These are phyloP conservation scores for Oxytorus armatus DNA, from an alignment of 2,888 invertebrate species.

Conservation along the genomic window DNA sequence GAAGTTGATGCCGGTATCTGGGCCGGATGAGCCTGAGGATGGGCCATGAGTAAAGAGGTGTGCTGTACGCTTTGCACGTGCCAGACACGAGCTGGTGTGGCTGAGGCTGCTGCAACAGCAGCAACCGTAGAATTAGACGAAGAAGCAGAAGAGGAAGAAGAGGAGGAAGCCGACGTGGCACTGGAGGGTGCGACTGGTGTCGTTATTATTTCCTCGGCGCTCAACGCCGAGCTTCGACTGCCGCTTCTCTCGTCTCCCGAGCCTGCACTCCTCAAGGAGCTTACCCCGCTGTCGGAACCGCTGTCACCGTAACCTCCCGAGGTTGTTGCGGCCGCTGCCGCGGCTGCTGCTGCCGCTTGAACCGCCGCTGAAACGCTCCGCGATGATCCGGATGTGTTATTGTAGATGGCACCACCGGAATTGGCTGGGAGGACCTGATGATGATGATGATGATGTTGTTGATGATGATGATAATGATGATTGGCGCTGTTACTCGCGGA, in stretches of 20 bases:
- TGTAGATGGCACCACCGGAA: background rate
- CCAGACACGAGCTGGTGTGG: slow-evolving; percentile 81
- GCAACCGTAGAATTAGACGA: slow-evolving; percentile 66
- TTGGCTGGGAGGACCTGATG: slow-evolving; percentile 84
- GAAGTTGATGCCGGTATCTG: slow-evolving; percentile 72
- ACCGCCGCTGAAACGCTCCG: slow-evolving; percentile 69
- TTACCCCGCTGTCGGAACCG: slow-evolving; percentile 89
- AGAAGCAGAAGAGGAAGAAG: slow-evolving; percentile 17
- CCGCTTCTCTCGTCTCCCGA: slow-evolving; percentile 91
- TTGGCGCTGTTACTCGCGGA: slow-evolving; percentile 9
- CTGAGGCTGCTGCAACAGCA: slow-evolving; percentile 72
- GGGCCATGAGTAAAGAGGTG: slow-evolving; percentile 87
- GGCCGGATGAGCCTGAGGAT: slow-evolving; percentile 80
- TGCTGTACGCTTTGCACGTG: slow-evolving; percentile 88
- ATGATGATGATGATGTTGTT: slow-evolving; percentile 72
- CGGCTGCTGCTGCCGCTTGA: slow-evolving; percentile 48
- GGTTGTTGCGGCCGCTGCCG: slow-evolving; percentile 74
- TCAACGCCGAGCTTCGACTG: slow-evolving; percentile 90
- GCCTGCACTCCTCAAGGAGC: slow-evolving; percentile 90
- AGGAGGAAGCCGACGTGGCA: background rate
- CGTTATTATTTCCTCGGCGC: slow-evolving; percentile 89
- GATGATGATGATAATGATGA: slow-evolving; percentile 74
- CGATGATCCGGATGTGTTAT: slow-evolving; percentile 20
- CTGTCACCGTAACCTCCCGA: slow-evolving; percentile 86
- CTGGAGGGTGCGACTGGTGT: slow-evolving; percentile 64